Percentiles rank a stretch among this genome's conserved stretches.
Evolutionary conservation across 2,888 invertebrate species (phyloP).

Genomic region (Eledone cirrhosa): DNA sequence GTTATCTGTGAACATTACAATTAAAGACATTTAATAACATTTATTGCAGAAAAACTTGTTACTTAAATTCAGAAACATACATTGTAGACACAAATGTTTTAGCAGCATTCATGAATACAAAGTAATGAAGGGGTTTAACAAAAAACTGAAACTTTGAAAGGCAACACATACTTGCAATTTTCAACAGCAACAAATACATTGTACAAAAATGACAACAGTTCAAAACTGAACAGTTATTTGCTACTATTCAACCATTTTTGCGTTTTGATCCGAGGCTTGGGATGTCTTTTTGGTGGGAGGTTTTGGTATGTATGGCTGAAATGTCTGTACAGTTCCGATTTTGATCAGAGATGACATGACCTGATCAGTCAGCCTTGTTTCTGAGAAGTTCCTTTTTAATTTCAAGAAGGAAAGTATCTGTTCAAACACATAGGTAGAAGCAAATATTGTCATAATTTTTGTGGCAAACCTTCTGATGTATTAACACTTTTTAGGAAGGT

Average conservation of each 20-base stretch:
- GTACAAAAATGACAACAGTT: conserved; percentile 1
- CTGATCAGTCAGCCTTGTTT: background rate
- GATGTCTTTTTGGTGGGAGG: background rate
- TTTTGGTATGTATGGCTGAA: too few relatives aligned
- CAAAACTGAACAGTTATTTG: conserved; percentile 1
- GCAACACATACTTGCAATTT: too few relatives aligned
- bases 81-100: too few relatives aligned
- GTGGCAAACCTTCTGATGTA: background rate
- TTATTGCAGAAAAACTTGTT: too few relatives aligned
- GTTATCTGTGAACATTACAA: too few relatives aligned
- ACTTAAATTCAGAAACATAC: too few relatives aligned
- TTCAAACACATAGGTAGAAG: background rate
- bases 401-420: background rate
- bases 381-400: background rate
- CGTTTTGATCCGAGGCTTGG: background rate
- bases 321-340: too few relatives aligned
- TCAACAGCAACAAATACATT: too few relatives aligned
- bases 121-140: too few relatives aligned
- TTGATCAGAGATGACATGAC: background rate
- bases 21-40: too few relatives aligned
- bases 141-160: too few relatives aligned
- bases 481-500: background rate
- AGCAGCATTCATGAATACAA: too few relatives aligned
- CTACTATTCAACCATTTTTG: background rate
- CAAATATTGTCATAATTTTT: background rate